phyloP scores from a whole-genome alignment of 2,888 invertebrate genomes.

The Caenorhabditis sp. region DNA sequence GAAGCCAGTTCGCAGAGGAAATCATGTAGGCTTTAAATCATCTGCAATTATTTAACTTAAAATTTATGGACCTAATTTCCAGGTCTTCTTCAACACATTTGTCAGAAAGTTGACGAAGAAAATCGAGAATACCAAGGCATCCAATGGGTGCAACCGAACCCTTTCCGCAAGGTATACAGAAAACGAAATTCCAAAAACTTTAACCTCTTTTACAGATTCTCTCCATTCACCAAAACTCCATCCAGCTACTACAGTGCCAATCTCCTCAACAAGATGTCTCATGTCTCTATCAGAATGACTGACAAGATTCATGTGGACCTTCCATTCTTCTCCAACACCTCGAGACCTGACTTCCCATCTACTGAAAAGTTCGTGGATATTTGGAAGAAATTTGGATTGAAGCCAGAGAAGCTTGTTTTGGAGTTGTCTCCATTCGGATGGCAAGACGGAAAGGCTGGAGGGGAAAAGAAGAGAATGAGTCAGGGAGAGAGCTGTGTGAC shows the following conservation, averaged over 20 bases:
- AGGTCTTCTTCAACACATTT: constrained; percentile 59
- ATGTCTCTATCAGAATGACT: constrained; percentile 38
- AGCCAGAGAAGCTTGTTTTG: constrained; percentile 55
- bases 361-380: constrained; percentile 39
- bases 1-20: constrained; percentile 44
- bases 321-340: constrained; percentile 38
- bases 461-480: constrained; percentile 17
- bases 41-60: too few species aligned
- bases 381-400: constrained; percentile 47
- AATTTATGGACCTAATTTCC: constrained; percentile 28
- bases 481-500: constrained; percentile 40
- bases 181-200: neutral
- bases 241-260: constrained; percentile 43
- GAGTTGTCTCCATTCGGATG: constrained; percentile 58
- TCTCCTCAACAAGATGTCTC: constrained; percentile 51
- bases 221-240: constrained; percentile 40
- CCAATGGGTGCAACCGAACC: constrained; percentile 50
- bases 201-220: constrained; percentile 44
- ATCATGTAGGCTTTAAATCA: constrained; percentile 39
- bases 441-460: constrained; percentile 7
- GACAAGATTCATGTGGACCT: constrained; percentile 37
- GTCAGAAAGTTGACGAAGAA: constrained; percentile 23
- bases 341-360: constrained; percentile 17
- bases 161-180: constrained; percentile 38
- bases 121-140: constrained; percentile 44